Conservation (phyloP, 1,140 invertebrate genomes). For the Drosophila albomicans region DNA sequence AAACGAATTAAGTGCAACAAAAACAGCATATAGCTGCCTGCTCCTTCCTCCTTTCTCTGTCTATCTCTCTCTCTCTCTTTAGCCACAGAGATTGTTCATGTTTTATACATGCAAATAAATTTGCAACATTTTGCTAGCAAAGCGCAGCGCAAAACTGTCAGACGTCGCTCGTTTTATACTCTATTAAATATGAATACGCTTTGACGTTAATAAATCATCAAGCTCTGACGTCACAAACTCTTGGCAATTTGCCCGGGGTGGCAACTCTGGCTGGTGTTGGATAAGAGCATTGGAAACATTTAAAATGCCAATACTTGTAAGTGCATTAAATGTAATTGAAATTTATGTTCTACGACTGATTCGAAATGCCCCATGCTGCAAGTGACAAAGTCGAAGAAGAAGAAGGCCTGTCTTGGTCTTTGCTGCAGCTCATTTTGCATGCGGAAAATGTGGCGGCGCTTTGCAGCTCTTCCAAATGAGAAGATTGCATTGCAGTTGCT, state of each 20-base stretch:
- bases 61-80: background rate
- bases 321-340: background rate
- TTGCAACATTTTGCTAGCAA: slow-evolving; percentile 38
- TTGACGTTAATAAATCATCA: background rate
- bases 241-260: background rate
- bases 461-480: slow-evolving; percentile 60
- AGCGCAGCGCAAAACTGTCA: slow-evolving; percentile 24
- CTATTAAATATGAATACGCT: background rate
- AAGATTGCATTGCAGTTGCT: slow-evolving; percentile 36
- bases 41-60: background rate
- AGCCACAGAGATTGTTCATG: slow-evolving; percentile 8
- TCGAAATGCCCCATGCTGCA: background rate
- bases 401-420: background rate
- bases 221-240: background rate
- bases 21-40: slow-evolving; percentile 29
- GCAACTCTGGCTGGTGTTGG: slow-evolving; percentile 3
- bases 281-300: background rate
- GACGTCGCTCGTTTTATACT: background rate
- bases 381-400: background rate
- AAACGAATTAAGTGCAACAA: slow-evolving; percentile 59
- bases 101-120: slow-evolving; percentile 52
- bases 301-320: background rate
- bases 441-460: slow-evolving; percentile 46
- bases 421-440: slow-evolving; percentile 46
- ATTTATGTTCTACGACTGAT: background rate